Percentiles rank a stretch among this genome's conserved stretches.
These are phyloP conservation scores for Hoplodrina ambigua DNA, from an alignment of 2,888 invertebrate genomes.

Conservation along the genomic window DNA sequence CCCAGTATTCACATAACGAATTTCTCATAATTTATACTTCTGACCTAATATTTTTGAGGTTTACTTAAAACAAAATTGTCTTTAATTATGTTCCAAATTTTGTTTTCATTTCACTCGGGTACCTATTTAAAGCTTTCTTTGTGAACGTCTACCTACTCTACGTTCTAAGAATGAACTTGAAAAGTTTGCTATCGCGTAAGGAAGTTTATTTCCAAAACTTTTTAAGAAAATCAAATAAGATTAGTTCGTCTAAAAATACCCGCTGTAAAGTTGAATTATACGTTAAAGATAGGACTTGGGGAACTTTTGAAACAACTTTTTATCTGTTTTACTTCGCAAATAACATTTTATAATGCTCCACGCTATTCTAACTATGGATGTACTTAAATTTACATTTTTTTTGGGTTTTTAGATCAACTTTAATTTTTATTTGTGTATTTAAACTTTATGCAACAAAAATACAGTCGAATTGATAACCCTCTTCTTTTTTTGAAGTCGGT, in stretches of 20 bases:
- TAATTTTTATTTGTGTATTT: no score
- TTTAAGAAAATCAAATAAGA: neutral
- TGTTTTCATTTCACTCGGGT: no score
- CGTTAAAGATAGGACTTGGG: constrained; percentile 14
- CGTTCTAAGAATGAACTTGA: neutral
- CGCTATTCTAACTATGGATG: neutral
- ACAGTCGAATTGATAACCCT: no score
- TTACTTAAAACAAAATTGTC: no score
- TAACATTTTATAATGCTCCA: neutral
- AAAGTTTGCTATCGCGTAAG: constrained; percentile 19
- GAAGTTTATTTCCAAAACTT: constrained; percentile 1
- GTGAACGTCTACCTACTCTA: neutral
- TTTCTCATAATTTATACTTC: no score
- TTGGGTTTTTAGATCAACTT: no score
- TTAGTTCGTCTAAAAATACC: neutral
- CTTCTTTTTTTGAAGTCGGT: no score
- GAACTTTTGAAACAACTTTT: constrained; percentile 22
- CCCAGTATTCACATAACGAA: no score
- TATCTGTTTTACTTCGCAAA: constrained; percentile 27
- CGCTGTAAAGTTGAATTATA: neutral
- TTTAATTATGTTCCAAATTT: no score
- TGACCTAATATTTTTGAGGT: no score
- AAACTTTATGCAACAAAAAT: no score
- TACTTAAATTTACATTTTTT: neutral
- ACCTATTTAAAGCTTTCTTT: no score